Evolutionary conservation across 2,113 vertebrate genomes (phyloP), one percentile per base, ranked within the genome.

Genomic region (Eptatretus burgeri): DNA sequence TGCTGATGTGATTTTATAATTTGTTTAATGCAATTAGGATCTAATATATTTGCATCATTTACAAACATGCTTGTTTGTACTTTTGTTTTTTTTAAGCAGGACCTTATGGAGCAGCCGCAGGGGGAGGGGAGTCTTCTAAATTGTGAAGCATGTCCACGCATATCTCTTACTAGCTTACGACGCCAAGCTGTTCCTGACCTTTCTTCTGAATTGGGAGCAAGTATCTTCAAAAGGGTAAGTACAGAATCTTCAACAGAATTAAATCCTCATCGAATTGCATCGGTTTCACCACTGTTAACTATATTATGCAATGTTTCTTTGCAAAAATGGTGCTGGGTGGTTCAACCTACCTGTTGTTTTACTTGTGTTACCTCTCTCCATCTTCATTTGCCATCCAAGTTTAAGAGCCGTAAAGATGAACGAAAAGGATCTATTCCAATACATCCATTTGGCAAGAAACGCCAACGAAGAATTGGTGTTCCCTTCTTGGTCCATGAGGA

Each of bases 381-480:
- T 41, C 27, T 41, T 41, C 27, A 41, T 7, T 41, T 41, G 27
- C 7, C 7, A 41, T 41, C 27, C 51, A 27, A 98, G 93, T 89
- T 98, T 65, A 98, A 93, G 73, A 98, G 83, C 67, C 80, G 93
- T 11, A 82, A 81, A 14, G 91, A 98, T 50, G 91, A 98, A 68
- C 78, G 93, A 65, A 98, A 98, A 65, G 84, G 89, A 10, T 98
- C 93, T 4, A 98, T 98, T 51, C 93, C 93, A 0, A 87, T 81
- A 73, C 93, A 93, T 66, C 81, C 93, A 52, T 69, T 82, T 0
- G 89, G 89, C 9, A 98, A 96, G 77, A 88, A 91, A 71, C 76
- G 89, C 0, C 88, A 93, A 7, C 76, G 93, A 0, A 78, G 85
- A 2, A 96, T 93, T 81, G 93, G 93, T 0, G 77, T 96, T 5